Evolutionary conservation across 1,140 invertebrate species (phyloP).

Genomic region (Aporrectodea caliginosa): DNA sequence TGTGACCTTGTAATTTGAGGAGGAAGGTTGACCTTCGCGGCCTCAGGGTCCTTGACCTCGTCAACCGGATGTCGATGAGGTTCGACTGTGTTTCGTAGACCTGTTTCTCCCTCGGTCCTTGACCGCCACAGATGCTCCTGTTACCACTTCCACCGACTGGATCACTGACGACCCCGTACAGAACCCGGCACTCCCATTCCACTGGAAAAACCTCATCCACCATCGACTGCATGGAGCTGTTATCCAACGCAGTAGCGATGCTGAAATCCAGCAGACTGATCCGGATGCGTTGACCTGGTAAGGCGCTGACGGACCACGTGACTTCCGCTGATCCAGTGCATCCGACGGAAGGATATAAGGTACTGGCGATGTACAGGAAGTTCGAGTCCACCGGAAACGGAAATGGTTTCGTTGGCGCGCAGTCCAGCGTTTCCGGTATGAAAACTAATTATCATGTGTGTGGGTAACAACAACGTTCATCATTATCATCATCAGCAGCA

Average conservation of each 20-base stretch:
- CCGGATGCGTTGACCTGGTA: constrained; percentile 13
- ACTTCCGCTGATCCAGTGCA: background rate
- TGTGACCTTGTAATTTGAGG: background rate
- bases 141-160: background rate
- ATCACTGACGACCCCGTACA: background rate
- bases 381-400: background rate
- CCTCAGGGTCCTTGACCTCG: background rate
- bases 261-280: constrained; percentile 6
- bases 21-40: background rate
- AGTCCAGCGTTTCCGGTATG: background rate
- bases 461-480: too few relatives aligned
- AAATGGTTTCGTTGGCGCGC: background rate
- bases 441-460: too few relatives aligned
- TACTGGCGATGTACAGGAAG: background rate
- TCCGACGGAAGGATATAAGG: background rate
- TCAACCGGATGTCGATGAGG: background rate
- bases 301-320: background rate
- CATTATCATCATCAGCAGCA: background rate
- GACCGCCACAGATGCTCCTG: background rate
- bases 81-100: background rate
- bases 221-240: too few relatives aligned
- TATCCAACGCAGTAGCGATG: background rate
- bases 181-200: background rate
- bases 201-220: too few relatives aligned
- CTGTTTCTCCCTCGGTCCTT: background rate